Evolutionary conservation across 2,113 vertebrate genomes (phyloP).

Genomic region (Ptyas mucosa): DNA sequence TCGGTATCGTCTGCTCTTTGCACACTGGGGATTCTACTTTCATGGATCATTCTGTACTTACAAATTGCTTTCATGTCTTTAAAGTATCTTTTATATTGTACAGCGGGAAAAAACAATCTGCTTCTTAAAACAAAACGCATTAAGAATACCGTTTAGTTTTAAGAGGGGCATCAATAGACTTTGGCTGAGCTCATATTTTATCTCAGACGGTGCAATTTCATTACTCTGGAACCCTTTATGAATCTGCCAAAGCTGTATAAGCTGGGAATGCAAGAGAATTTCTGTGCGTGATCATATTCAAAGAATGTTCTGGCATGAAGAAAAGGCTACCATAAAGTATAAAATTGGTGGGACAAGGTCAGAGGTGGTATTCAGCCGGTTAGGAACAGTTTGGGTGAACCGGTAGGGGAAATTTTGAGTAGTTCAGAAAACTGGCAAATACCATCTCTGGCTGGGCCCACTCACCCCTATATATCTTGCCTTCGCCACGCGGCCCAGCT

Average conservation of each 20-base stretch:
- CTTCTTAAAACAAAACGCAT: background rate
- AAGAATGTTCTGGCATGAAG: background rate
- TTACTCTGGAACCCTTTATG: background rate
- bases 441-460: too few species aligned
- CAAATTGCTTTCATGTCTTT: conserved; percentile 16
- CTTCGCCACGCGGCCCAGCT: too few species aligned
- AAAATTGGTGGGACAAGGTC: background rate
- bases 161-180: background rate
- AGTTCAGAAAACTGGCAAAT: too few species aligned
- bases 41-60: conserved; percentile 8
- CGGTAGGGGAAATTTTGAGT: too few species aligned
- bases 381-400: too few species aligned
- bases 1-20: background rate
- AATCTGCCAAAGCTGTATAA: background rate
- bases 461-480: too few species aligned
- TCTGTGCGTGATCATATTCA: background rate
- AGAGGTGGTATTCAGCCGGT: too few species aligned
- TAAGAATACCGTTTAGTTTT: background rate
- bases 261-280: too few species aligned
- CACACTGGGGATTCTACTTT: conserved; percentile 20
- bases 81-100: conserved; percentile 4
- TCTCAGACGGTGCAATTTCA: background rate
- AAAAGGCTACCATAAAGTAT: background rate
- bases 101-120: background rate
- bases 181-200: background rate